These are phyloP conservation scores for Cyclopterus lumpus DNA, from an alignment of 2,797 vertebrate species.

Conservation along the genomic window DNA sequence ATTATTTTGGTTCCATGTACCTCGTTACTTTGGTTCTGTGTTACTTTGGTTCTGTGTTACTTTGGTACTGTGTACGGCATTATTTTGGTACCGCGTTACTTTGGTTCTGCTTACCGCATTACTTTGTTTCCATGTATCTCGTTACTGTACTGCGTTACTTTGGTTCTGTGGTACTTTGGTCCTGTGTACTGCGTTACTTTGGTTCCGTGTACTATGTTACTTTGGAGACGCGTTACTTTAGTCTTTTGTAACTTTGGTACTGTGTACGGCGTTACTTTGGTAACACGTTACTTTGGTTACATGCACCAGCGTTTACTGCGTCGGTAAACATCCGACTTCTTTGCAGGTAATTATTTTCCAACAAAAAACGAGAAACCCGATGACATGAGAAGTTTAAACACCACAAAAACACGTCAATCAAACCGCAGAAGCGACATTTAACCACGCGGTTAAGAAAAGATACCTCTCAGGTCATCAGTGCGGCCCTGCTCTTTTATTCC, in stretches of 20 bases:
- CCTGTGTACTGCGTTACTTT: too few relatives aligned
- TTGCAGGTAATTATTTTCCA: neutral
- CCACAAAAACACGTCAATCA: constrained; percentile 22
- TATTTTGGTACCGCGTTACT: too few relatives aligned
- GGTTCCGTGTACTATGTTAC: too few relatives aligned
- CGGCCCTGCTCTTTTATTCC: constrained; percentile 66
- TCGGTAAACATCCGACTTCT: neutral
- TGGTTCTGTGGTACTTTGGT: too few relatives aligned
- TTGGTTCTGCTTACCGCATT: too few relatives aligned
- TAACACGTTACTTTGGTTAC: neutral
- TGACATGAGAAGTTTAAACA: constrained; percentile 10
- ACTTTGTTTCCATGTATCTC: too few relatives aligned
- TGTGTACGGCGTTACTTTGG: neutral
- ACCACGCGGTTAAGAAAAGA: constrained; percentile 45
- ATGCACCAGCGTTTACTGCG: neutral
- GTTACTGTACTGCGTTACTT: too few relatives aligned
- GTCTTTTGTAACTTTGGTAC: neutral
- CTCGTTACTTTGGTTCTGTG: too few relatives aligned
- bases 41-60: too few relatives aligned
- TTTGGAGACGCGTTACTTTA: too few relatives aligned
- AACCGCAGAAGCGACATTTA: constrained; percentile 47
- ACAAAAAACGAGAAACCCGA: neutral
- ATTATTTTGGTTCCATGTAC: too few relatives aligned
- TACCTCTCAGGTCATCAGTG: constrained; percentile 50
- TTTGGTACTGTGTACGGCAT: too few relatives aligned